A percentile compares a stretch with the other conserved stretches of the same genome.
phyloP scores from a whole-genome alignment of 2,797 vertebrate species.

The Halcyon smyrnensis region DNA sequence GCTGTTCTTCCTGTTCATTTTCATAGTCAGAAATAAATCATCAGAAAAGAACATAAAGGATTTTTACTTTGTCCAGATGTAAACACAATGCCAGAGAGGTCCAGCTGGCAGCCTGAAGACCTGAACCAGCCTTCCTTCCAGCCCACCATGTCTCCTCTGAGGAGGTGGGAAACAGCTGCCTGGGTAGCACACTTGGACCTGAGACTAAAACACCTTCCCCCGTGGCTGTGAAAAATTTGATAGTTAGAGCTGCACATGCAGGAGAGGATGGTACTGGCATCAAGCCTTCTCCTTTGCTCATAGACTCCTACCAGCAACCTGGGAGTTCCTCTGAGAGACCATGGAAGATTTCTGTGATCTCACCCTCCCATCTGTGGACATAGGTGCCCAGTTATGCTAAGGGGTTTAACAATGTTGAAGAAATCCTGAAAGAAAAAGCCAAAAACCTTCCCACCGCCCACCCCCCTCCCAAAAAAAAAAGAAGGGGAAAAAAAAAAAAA shows the following conservation, averaged over 20 bases:
- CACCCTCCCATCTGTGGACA: not conserved
- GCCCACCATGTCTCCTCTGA: not conserved
- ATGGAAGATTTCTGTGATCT: not conserved
- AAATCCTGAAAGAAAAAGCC: not conserved
- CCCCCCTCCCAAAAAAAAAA: too few relatives aligned
- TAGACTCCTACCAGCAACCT: not conserved
- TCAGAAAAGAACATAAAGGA: not conserved
- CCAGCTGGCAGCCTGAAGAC: not conserved
- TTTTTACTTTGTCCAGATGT: not conserved
- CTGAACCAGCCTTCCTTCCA: not conserved
- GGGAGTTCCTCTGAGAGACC: not conserved
- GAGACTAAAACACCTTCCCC: not conserved
- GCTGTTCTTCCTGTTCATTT: not conserved
- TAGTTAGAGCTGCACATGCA: not conserved
- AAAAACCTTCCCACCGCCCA: rapidly evolving
- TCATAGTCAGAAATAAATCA: not conserved
- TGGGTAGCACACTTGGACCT: not conserved
- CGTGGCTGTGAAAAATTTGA: not conserved
- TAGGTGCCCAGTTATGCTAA: not conserved
- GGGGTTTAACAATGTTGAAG: not conserved
- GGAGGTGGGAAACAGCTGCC: not conserved
- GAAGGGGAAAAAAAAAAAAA: not conserved
- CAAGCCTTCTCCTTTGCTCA: not conserved
- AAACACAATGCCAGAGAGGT: not conserved
- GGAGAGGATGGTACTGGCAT: not conserved